phyloP scores from a whole-genome alignment of 2,888 invertebrate species.

The Trachelus iudaicus region DNA sequence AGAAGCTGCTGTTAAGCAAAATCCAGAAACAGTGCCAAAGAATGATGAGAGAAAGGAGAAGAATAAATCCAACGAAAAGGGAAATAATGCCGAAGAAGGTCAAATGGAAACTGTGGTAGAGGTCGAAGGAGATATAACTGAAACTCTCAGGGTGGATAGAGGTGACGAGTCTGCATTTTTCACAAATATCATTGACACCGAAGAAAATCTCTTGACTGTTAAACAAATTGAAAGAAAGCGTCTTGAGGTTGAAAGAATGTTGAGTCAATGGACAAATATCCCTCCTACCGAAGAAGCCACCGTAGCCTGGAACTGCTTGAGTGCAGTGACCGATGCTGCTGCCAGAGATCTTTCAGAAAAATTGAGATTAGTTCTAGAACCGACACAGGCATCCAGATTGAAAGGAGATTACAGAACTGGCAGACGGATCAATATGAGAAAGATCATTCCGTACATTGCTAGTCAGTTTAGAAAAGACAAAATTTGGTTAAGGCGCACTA shows the following conservation, averaged over 20 bases:
- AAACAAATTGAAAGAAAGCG: conserved; percentile 39
- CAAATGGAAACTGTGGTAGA: conserved; percentile 70
- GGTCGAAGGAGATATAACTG: conserved; percentile 80
- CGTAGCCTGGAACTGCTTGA: conserved; percentile 73
- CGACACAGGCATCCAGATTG: conserved; percentile 90
- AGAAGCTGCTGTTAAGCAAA: conserved; percentile 65
- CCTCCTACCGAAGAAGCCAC: conserved; percentile 67
- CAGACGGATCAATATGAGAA: conserved; percentile 97
- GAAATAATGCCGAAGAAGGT: conserved; percentile 64
- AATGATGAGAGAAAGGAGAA: conserved; percentile 57
- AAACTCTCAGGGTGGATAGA: conserved; percentile 75
- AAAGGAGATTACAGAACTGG: conserved; percentile 98
- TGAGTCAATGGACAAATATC: conserved; percentile 51
- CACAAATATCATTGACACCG: conserved; percentile 68
- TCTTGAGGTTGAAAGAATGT: conserved; percentile 50
- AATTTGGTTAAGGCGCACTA: conserved; percentile 96
- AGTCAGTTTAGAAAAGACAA: conserved; percentile 99
- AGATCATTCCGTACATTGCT: conserved; percentile 98
- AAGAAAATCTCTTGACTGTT: conserved; percentile 11
- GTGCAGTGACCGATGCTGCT: conserved; percentile 71
- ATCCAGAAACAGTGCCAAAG: conserved; percentile 35
- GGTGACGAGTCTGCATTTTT: conserved; percentile 82
- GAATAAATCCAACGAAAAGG: conserved; percentile 58
- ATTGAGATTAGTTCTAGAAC: conserved; percentile 92
- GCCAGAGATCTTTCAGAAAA: conserved; percentile 93